A percentile compares a stretch with the other conserved stretches of the same genome.
Conservation (phyloP, 2,888 invertebrate genomes). For the Watsonalla cultraria region DNA sequence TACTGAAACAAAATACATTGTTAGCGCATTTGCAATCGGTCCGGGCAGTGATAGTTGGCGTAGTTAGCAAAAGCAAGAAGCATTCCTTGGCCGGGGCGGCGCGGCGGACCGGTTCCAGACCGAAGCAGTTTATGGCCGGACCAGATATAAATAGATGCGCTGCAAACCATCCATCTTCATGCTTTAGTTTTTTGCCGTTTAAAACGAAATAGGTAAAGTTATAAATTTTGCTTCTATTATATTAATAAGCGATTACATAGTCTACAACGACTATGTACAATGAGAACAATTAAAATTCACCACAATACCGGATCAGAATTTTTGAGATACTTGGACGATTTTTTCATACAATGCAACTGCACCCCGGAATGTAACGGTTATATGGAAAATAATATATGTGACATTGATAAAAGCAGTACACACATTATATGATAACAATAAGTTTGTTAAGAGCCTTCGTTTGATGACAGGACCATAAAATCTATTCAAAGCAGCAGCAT, state of each 20-base stretch:
- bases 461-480: slow-evolving; percentile 46
- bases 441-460: slow-evolving; percentile 42
- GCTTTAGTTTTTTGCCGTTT: slow-evolving; percentile 41
- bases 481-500: slow-evolving; percentile 47
- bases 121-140: slow-evolving; percentile 67
- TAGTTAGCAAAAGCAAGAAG: slow-evolving; percentile 62
- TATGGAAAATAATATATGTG: slow-evolving; percentile 33
- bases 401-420: slow-evolving; percentile 18
- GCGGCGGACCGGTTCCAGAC: slow-evolving; percentile 66
- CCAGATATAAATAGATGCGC: slow-evolving; percentile 74
- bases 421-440: slow-evolving; percentile 44
- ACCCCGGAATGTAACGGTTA: slow-evolving; percentile 32
- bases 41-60: slow-evolving; percentile 42
- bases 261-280: not conserved
- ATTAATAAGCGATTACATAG: not conserved
- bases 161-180: slow-evolving; percentile 66
- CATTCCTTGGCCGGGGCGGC: slow-evolving; percentile 51
- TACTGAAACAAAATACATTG: slow-evolving; percentile 56
- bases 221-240: not conserved
- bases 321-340: not conserved
- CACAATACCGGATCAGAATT: slow-evolving; percentile 2
- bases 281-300: slow-evolving; percentile 16
- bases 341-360: not conserved
- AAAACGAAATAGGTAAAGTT: not conserved
- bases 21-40: slow-evolving; percentile 56